Evolutionary conservation across 2,113 vertebrate genomes (phyloP).

Genomic region (Bubo blakistoni): DNA sequence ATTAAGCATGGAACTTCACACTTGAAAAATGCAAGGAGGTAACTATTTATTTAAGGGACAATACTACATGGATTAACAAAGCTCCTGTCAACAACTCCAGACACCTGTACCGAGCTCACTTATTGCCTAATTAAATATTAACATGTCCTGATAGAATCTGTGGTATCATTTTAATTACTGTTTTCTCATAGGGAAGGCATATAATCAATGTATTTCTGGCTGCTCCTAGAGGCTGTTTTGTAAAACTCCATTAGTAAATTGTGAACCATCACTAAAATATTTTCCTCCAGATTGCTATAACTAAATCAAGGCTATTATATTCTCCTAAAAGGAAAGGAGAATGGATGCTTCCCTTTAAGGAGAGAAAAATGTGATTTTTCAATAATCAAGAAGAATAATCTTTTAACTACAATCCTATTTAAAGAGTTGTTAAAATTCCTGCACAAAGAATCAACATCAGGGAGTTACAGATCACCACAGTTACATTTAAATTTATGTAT

Average conservation of each 20-base stretch:
- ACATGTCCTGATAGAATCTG: constrained; percentile 63
- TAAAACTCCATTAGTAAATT: constrained; percentile 42
- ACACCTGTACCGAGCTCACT: constrained; percentile 43
- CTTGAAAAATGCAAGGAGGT: neutral
- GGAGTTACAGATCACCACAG: neutral
- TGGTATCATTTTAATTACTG: constrained; percentile 64
- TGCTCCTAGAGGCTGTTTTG: constrained; percentile 52
- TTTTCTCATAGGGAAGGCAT: constrained; percentile 61
- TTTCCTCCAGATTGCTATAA: constrained; percentile 32
- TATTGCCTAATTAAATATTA: constrained; percentile 67
- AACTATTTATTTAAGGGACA: constrained; percentile 48
- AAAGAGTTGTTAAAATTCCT: neutral
- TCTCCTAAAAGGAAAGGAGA: neutral
- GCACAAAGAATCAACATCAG: neutral
- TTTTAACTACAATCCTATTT: neutral
- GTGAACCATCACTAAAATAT: constrained; percentile 46
- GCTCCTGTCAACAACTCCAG: constrained; percentile 25
- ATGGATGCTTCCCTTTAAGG: neutral
- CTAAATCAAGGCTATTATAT: constrained; percentile 24
- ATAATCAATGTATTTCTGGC: constrained; percentile 62
- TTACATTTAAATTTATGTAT: neutral
- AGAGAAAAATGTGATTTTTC: neutral
- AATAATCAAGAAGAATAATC: neutral
- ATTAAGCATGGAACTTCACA: constrained; percentile 13
- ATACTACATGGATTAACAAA: constrained; percentile 26